Base-by-base conservation (phyloP, 2,797 vertebrate species). In the Manis crassicaudata region DNA sequence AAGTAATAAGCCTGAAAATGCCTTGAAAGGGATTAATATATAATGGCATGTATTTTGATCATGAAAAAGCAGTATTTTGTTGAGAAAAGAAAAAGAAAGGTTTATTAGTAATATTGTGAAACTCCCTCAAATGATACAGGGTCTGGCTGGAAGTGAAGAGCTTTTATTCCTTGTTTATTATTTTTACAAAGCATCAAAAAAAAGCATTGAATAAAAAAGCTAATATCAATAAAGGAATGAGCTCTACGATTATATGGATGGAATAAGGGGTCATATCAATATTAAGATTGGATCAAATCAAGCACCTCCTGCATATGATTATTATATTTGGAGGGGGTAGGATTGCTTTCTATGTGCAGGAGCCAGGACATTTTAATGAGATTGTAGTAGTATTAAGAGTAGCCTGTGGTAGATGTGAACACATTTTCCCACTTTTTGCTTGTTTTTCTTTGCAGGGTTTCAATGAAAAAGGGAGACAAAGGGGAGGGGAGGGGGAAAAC, bases 1-100 rank as follows among this genome's bases (percentile, higher is more conserved):
- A 95, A 73, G 92, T 70, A 82, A 90, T 13, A 8, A 89, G 20
- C 60, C 14, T 90, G 37, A 93, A 83, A 94, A 95, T 92, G 52
- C 43, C 92, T 94, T 86, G 81, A 43, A 94, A 95, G 29, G 32
- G 50, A 92, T 90, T 96, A 65, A 79, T 50, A 81, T 84, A 90
- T 67, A 93, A 81, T 58, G 18, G 23, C 62, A 96, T 68, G 52
- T 77, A 65, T 95, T 93, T 93, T 84, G 17, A 52, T 88, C 32
- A 82, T 76, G 32, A 29, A 80, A 95, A 95, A 86, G 9, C 37
- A 95, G 27, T 87, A 76, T 84, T 96, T 96, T 88, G 23, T 94
- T 93, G 17, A n/a, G 37, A 81, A 92, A 86, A 50, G 37, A 12
- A 75, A 62, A 72, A 80, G 7, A 93, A 81, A 11, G 29, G 2